These are phyloP conservation scores for Leuctra nigra DNA, from an alignment of 2,888 invertebrate genomes.

Conservation along the genomic window DNA sequence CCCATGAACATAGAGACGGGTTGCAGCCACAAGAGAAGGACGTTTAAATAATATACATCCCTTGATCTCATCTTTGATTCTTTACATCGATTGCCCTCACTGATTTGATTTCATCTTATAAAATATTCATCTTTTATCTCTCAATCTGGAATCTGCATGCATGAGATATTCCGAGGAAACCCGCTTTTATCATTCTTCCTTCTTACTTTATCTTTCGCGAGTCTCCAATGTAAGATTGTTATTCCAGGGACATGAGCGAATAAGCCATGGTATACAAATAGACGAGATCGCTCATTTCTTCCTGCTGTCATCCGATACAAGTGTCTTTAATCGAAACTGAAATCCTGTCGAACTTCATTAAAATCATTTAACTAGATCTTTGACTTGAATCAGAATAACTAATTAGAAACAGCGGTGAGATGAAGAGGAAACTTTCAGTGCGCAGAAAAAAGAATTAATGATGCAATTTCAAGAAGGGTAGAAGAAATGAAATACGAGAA, in stretches of 20 bases:
- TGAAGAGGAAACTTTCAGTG: background rate
- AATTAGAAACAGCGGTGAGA: background rate
- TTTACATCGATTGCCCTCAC: background rate
- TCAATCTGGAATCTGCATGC: background rate
- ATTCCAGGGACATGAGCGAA: background rate
- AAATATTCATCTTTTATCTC: background rate
- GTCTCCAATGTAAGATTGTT: background rate
- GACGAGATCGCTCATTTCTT: too few species aligned
- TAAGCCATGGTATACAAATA: too few species aligned
- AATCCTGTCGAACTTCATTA: background rate
- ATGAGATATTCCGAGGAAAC: background rate
- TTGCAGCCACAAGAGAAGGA: too few species aligned
- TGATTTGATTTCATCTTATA: background rate
- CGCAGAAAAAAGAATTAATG: background rate
- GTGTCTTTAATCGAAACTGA: background rate
- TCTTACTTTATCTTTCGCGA: background rate
- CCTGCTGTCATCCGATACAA: too few species aligned
- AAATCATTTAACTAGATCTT: background rate
- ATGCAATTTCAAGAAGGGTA: background rate
- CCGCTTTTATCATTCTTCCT: background rate
- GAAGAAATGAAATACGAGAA: too few species aligned
- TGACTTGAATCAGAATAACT: background rate
- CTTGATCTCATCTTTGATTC: background rate
- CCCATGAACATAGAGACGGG: too few species aligned
- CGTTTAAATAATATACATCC: too few species aligned